These are phyloP conservation scores for Pyrrhosoma nymphula DNA, from an alignment of 2,888 invertebrate species.

Conservation along the genomic window DNA sequence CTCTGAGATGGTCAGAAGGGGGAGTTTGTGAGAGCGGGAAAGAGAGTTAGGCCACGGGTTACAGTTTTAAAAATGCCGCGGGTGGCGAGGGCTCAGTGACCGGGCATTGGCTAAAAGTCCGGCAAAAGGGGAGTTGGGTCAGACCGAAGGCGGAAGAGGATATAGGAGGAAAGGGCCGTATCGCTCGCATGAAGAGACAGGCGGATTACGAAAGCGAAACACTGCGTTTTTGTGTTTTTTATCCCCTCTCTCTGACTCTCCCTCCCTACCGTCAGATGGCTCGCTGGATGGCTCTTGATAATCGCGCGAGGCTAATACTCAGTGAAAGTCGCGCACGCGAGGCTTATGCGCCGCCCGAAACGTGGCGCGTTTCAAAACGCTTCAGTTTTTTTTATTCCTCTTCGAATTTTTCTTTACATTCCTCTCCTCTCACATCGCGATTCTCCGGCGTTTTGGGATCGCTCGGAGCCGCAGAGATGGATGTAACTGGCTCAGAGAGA, in stretches of 20 bases:
- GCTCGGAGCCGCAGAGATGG: not conserved
- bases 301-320: conserved; percentile 36
- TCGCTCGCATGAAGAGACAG: not conserved
- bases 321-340: conserved; percentile 49
- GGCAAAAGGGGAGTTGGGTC: not conserved
- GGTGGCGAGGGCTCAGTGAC: not conserved
- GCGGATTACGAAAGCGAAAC: not conserved
- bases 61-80: not conserved
- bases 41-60: not conserved
- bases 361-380: not conserved
- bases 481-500: not conserved
- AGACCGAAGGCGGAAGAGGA: not conserved
- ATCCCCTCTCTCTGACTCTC: not conserved
- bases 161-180: not conserved
- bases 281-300: conserved; percentile 29
- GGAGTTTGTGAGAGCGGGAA: not conserved
- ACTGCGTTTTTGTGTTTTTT: no score
- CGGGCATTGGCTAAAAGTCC: not conserved
- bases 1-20: not conserved
- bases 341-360: not conserved
- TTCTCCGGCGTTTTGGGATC: not conserved
- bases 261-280: not conserved
- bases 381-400: not conserved
- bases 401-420: not conserved
- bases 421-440: no score